Evolutionary conservation across 2,888 invertebrate genomes (phyloP).

Genomic region (Diplazon laetatorius): DNA sequence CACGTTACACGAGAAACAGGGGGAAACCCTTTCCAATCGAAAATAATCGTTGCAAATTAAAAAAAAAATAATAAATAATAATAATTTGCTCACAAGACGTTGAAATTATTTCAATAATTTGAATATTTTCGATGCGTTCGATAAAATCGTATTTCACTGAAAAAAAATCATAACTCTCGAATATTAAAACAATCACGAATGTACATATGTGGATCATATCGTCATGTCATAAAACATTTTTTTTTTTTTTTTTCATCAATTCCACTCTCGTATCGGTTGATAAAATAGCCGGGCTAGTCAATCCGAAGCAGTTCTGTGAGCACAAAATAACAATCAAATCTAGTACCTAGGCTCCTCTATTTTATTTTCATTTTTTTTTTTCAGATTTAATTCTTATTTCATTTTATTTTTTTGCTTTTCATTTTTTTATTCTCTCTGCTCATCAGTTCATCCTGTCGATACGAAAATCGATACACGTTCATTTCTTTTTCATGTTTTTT

Average conservation of each 20-base stretch:
- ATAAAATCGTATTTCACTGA: too few species aligned
- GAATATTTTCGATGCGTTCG: too few species aligned
- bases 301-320: constrained; percentile 76
- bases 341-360: constrained; percentile 57
- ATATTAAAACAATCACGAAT: too few species aligned
- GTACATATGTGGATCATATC: constrained; percentile 78
- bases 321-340: constrained; percentile 77
- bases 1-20: too few species aligned
- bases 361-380: constrained; percentile 35
- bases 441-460: constrained; percentile 28
- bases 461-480: constrained; percentile 32
- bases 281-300: constrained; percentile 80
- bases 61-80: too few species aligned
- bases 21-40: too few species aligned
- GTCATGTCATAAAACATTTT: constrained; percentile 76
- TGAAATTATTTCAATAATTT: too few species aligned
- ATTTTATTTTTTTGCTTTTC: not conserved
- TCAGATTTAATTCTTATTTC: too few species aligned
- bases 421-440: constrained; percentile 51
- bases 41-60: too few species aligned
- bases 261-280: constrained; percentile 62
- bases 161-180: too few species aligned
- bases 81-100: too few species aligned
- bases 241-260: constrained; percentile 67
- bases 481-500: constrained; percentile 11